Evolutionary conservation across 1,140 invertebrate genomes (phyloP).

Genomic region (Saccostrea glomerata): DNA sequence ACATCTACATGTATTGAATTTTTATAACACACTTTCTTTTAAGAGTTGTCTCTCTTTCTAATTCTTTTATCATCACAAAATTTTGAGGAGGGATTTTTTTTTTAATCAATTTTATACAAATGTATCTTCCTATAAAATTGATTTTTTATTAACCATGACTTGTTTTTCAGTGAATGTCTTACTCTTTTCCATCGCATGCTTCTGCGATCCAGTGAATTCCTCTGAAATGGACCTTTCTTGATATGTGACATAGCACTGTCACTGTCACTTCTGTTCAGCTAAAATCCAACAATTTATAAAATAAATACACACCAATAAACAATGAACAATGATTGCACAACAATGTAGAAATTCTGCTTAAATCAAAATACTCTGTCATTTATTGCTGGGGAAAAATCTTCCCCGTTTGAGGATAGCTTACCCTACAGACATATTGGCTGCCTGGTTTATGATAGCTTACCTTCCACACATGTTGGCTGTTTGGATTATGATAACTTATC

Average conservation of each 20-base stretch:
- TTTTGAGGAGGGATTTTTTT: no score
- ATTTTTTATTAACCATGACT: no score
- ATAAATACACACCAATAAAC: neutral
- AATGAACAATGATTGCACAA: neutral
- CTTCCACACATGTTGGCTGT: neutral
- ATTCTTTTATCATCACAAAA: no score
- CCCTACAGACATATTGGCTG: conserved; percentile 90
- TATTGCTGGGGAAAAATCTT: no score
- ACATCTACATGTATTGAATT: no score
- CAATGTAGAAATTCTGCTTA: neutral
- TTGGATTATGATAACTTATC: neutral
- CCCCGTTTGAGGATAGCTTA: conserved; percentile 68
- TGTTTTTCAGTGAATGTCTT: neutral
- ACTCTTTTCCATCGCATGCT: conserved; percentile 86
- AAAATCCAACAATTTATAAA: conserved; percentile 64
- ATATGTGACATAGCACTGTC: conserved; percentile 97
- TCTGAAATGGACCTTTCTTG: conserved; percentile 90
- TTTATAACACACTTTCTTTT: no score
- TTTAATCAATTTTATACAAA: no score
- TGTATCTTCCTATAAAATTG: no score
- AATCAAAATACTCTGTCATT: neutral
- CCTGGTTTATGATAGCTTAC: neutral
- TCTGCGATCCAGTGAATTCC: conserved; percentile 91
- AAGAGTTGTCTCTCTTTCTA: no score
- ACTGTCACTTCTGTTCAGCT: conserved; percentile 96